Conservation (phyloP, 2,888 invertebrate genomes). For the Carterocephalus palaemon region DNA sequence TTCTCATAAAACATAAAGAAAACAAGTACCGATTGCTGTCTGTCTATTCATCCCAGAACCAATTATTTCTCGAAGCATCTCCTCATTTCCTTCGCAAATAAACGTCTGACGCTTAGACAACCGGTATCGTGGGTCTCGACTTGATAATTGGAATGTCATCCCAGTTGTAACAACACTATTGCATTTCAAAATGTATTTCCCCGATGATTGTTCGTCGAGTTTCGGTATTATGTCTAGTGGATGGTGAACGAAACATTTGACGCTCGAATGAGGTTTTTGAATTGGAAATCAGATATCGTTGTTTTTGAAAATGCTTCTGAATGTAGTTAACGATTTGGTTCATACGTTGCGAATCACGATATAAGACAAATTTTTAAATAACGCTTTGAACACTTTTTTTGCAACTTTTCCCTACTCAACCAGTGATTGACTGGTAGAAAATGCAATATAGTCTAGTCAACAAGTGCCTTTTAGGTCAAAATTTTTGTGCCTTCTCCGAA, state of each 20-base stretch:
- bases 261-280: neutral
- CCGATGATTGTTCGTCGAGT: no score
- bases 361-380: no score
- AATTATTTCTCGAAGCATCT: conserved; percentile 22
- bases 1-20: no score
- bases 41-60: conserved; percentile 16
- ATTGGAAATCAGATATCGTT: conserved; percentile 1
- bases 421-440: no score
- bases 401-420: no score
- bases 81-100: conserved; percentile 21
- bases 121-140: conserved; percentile 4
- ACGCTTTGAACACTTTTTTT: no score
- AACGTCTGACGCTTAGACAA: conserved; percentile 9
- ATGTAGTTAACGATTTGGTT: no score
- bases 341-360: no score
- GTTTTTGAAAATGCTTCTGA: neutral
- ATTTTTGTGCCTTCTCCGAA: no score
- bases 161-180: conserved; percentile 16
- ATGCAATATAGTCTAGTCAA: no score
- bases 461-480: no score
- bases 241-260: neutral
- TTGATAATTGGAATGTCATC: conserved; percentile 25
- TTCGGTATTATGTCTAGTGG: conserved; percentile 2
- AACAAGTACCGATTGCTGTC: conserved; percentile 4
- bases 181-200: conserved; percentile 8